Conservation (phyloP, 2,113 vertebrate genomes). For the Turdus rufiventris region DNA sequence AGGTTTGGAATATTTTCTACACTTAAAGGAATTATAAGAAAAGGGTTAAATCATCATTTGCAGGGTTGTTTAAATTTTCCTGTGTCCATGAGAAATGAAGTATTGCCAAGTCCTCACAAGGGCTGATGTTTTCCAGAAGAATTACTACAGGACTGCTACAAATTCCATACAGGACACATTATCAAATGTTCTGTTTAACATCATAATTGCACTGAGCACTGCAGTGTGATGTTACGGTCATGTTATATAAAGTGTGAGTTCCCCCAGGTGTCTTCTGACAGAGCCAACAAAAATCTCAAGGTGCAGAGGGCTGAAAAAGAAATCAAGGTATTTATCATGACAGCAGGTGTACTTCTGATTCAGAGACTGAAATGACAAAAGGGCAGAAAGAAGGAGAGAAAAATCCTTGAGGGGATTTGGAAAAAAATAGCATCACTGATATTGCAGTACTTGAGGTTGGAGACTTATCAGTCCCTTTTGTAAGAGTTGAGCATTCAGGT, state of each 20-base stretch:
- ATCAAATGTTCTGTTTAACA: slow-evolving; percentile 19
- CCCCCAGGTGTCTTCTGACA: neutral
- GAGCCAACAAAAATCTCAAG: neutral
- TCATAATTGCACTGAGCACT: neutral
- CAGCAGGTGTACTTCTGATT: neutral
- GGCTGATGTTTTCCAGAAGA: slow-evolving; percentile 3
- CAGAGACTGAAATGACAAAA: neutral
- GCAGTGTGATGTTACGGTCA: neutral
- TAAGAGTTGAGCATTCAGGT: neutral
- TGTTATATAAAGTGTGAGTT: neutral
- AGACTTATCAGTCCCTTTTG: neutral
- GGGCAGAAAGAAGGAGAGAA: neutral
- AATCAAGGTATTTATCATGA: neutral
- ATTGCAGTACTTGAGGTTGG: neutral
- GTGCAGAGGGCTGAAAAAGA: neutral
- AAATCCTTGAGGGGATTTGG: neutral
- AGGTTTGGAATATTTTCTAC: neutral
- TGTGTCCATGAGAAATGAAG: neutral
- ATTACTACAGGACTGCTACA: neutral
- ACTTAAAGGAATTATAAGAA: neutral
- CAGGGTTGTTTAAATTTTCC: neutral
- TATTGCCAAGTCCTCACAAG: neutral
- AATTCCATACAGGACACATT: neutral
- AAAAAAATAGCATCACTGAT: neutral
- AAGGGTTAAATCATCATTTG: neutral